A percentile compares a stretch with the other conserved stretches of the same genome.
phyloP scores from a whole-genome alignment of 2,797 vertebrate species.

The Microchirus variegatus region DNA sequence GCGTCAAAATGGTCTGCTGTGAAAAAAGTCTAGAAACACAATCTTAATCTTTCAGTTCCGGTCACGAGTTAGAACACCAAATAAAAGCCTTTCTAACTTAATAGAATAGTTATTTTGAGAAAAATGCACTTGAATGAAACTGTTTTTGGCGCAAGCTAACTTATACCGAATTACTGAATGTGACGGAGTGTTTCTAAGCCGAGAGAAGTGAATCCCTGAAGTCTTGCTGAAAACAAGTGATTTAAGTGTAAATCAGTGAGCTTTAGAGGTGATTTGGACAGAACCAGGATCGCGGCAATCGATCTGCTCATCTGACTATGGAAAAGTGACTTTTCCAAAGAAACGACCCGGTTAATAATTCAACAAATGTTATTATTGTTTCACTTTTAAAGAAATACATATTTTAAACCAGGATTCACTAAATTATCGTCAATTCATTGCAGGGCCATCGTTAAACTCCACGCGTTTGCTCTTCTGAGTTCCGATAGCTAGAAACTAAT shows the following conservation, averaged over 20 bases:
- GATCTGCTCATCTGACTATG: conserved; percentile 4
- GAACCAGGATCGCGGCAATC: background rate
- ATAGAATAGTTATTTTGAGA: conserved; percentile 20
- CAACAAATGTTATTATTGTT: conserved; percentile 8
- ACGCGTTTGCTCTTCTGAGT: conserved; percentile 20
- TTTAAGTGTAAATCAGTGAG: background rate
- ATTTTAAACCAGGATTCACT: conserved; percentile 40
- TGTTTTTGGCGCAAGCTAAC: too few relatives aligned
- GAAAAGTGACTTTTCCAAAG: background rate
- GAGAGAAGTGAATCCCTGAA: too few relatives aligned
- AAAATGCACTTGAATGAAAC: background rate
- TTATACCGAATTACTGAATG: too few relatives aligned
- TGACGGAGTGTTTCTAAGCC: too few relatives aligned
- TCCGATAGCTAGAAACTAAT: conserved; percentile 37
- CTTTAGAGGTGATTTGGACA: background rate
- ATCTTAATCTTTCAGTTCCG: conserved; percentile 37
- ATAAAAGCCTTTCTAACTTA: conserved; percentile 32
- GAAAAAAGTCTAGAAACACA: conserved; percentile 32
- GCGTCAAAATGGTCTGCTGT: too few relatives aligned
- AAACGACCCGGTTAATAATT: background rate
- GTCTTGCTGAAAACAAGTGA: background rate
- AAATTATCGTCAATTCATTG: conserved; percentile 26
- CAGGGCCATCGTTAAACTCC: conserved; percentile 27
- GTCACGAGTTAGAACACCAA: conserved; percentile 33
- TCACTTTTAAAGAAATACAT: conserved; percentile 19